phyloP scores from a whole-genome alignment of 1,140 invertebrate genomes.

The Drosophila asahinai region DNA sequence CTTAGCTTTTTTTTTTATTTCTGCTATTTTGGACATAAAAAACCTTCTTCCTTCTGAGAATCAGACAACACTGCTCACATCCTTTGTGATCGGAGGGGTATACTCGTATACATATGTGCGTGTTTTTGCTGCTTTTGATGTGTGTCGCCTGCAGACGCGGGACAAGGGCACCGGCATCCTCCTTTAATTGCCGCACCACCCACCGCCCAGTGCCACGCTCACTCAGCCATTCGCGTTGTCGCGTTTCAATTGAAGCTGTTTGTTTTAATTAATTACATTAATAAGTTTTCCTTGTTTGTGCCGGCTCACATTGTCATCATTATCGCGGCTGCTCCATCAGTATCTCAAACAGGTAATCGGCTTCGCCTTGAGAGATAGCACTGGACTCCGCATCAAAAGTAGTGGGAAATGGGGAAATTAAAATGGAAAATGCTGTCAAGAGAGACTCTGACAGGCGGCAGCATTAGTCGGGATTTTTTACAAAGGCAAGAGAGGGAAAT shows the following conservation, averaged over 20 bases:
- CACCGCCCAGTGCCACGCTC: slow-evolving; percentile 27
- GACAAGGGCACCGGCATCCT: slow-evolving; percentile 56
- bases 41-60: background rate
- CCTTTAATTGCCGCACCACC: slow-evolving; percentile 69
- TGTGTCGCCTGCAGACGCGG: slow-evolving; percentile 53
- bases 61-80: slow-evolving; percentile 14
- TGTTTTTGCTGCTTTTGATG: slow-evolving; percentile 63
- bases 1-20: background rate
- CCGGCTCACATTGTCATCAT: slow-evolving; percentile 48
- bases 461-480: slow-evolving; percentile 16
- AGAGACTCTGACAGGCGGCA: background rate
- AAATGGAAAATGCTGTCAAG: slow-evolving; percentile 51
- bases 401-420: background rate
- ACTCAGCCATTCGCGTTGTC: slow-evolving; percentile 8
- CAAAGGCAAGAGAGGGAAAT: too few relatives aligned
- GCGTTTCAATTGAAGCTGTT: slow-evolving; percentile 75
- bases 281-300: slow-evolving; percentile 69
- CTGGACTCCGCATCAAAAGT: too few relatives aligned
- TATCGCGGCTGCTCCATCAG: slow-evolving; percentile 29
- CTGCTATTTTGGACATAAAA: background rate
- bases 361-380: slow-evolving; percentile 18
- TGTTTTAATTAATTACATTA: slow-evolving; percentile 81
- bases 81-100: slow-evolving; percentile 28
- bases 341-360: slow-evolving; percentile 29
- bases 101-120: slow-evolving; percentile 29